Evolutionary conservation across 2,888 invertebrate genomes (phyloP), one percentile per base, ranked within the genome.

Genomic region (Ophion ventricosus): DNA sequence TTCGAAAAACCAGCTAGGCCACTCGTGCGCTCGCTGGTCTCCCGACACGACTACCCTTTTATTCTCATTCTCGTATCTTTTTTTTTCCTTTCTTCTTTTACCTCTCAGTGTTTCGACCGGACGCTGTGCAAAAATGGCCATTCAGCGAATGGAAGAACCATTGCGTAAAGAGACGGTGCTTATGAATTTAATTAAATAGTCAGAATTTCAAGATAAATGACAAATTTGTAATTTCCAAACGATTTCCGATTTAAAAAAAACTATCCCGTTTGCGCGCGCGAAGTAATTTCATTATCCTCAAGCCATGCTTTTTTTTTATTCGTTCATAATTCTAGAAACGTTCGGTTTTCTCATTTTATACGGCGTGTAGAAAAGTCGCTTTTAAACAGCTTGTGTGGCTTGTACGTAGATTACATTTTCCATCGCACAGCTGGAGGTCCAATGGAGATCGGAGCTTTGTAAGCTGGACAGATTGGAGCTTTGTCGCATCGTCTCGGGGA

Each of bases 401-500:
- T 57, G 69, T 43, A 29, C 17, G 17, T 25, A 74, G 77, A 73
- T 20, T 25, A 70, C n/a, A 70, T 64, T 82, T 82, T 56, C 17
- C 54, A 25, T 72, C 49, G 72, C 61, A 81, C 43, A 76, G 84
- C 86, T 74, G 77, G 83, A 82, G n/a, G n/a, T n/a, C n/a, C n/a
- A n/a, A n/a, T n/a, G n/a, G n/a, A n/a, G n/a, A n/a, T n/a, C n/a
- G n/a, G n/a, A n/a, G n/a, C n/a, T n/a, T n/a, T n/a, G n/a, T n/a
- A n/a, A n/a, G n/a, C n/a, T n/a, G n/a, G n/a, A n/a, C n/a, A n/a
- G n/a, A n/a, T n/a, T 83, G 83, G 84, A 86, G 87, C 88, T 88
- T 85, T 66, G 87, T 84, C 86, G 70, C 49, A 66, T 78, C 88
- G 88, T 87, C 88, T 88, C 86, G 87, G 20, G 57, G 43, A 73